Evolutionary conservation across 2,113 vertebrate genomes (phyloP).

Genomic region (Scatophagus argus): DNA sequence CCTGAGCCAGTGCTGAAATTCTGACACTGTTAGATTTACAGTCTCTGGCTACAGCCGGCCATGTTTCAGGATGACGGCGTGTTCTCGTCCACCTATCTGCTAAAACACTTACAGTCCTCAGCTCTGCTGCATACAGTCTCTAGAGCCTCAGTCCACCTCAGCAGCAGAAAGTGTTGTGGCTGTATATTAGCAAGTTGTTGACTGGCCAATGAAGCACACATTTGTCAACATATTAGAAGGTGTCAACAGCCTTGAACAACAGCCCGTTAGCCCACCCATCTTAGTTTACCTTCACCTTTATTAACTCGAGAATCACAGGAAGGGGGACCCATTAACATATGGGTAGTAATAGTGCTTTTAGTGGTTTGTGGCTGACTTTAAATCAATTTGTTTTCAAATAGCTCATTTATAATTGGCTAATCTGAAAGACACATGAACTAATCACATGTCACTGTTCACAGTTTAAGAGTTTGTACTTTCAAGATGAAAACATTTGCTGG

Average conservation of each 20-base stretch:
- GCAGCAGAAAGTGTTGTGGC: constrained; percentile 56
- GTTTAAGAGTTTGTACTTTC: background rate
- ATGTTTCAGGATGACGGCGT: constrained; percentile 74
- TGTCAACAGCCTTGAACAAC: constrained; percentile 81
- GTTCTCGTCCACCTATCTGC: constrained; percentile 77
- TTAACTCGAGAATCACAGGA: constrained; percentile 40
- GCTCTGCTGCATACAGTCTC: constrained; percentile 57
- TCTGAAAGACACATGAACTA: constrained; percentile 8
- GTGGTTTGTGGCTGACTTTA: constrained; percentile 29
- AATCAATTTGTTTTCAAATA: constrained; percentile 17
- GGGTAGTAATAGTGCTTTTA: constrained; percentile 10
- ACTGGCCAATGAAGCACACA: constrained; percentile 79
- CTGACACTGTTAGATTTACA: constrained; percentile 75
- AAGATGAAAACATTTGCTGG: background rate
- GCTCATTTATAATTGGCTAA: constrained; percentile 13
- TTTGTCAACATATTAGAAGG: constrained; percentile 83
- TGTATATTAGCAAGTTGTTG: constrained; percentile 83
- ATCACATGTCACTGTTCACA: background rate
- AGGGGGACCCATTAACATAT: background rate
- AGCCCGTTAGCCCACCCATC: constrained; percentile 60
- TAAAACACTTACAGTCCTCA: constrained; percentile 70
- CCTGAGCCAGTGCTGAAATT: constrained; percentile 70
- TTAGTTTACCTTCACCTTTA: constrained; percentile 48
- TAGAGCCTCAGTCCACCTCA: constrained; percentile 49
- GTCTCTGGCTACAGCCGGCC: constrained; percentile 66